A percentile compares a stretch with the other conserved stretches of the same genome.
Conservation (phyloP, 2,797 vertebrate species). For the Myotis findleyi region DNA sequence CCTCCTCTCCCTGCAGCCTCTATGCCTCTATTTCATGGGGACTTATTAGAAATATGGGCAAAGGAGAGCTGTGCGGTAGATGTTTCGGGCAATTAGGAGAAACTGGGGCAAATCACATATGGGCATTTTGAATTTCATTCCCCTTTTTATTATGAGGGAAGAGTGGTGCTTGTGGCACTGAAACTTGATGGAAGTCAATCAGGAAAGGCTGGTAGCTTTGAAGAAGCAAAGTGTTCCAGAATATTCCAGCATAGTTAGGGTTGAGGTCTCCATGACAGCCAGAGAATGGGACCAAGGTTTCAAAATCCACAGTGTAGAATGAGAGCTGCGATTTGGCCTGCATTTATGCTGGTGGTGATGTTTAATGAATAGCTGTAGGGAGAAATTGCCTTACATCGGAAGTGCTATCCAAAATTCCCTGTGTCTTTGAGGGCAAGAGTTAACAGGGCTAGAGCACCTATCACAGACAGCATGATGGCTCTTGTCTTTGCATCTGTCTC, state of each 20-base stretch:
- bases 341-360: not conserved
- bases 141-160: not conserved
- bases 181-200: not conserved
- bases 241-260: not conserved
- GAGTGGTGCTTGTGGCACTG: not conserved
- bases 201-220: not conserved
- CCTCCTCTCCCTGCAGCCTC: not conserved
- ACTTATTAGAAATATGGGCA: not conserved
- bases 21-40: not conserved
- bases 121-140: not conserved
- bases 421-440: not conserved
- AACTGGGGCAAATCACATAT: not conserved
- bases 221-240: not conserved
- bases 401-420: not conserved
- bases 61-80: not conserved
- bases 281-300: not conserved
- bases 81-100: not conserved
- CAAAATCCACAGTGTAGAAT: not conserved
- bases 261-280: not conserved
- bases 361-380: not conserved
- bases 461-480: not conserved
- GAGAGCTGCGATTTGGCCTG: not conserved
- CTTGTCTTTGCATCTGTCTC: slow-evolving; percentile 14
- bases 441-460: not conserved
- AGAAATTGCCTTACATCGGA: not conserved